Base-by-base conservation (phyloP, 2,888 invertebrate genomes). In the Dasypolia templi region DNA sequence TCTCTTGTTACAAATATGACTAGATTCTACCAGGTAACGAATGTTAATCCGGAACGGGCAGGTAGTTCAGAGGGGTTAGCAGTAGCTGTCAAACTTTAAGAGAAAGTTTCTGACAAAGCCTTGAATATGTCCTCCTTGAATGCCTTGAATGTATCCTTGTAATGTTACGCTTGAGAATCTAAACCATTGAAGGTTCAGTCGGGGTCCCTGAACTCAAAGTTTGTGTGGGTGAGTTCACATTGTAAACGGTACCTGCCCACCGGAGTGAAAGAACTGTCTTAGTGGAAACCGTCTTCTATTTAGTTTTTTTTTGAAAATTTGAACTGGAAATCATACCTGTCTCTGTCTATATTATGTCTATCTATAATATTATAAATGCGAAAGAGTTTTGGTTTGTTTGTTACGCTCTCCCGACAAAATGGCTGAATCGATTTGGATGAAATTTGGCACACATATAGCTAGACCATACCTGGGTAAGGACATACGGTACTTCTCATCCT, bases 121-220 rank as follows among this genome's bases (percentile, higher is more conserved):
- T 1, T 32, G 19, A 39, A 39, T 75, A 63, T 63, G 17, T 49
- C n/a, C n/a, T n/a, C n/a, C n/a, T n/a, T n/a, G n/a, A n/a, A n/a
- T n/a, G n/a, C n/a, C n/a, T n/a, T n/a, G n/a, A n/a, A n/a, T n/a
- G n/a, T n/a, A n/a, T n/a, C n/a, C n/a, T n/a, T n/a, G n/a, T 44
- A 46, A 35, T 55, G 11, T 26, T 0, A 32, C 51, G 22, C 4
- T 64, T 46, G 14, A 49, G 35, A 64, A 63, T 42, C 51, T 29
- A 72, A n/a, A 46, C n/a, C 42, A 46, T 59, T 64, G 29, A 51
- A 77, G 26, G 6, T 58, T 44, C 7, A n/a, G n/a, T 29, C 11
- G 44, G 14, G 77, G 78, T 39, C 29, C n/a, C 22, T 55, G 35
- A 69, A 55, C 78, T 49, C 26, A 6, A 77, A 49, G 17, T 55